Percentiles rank a stretch among this genome's conserved stretches.
phyloP scores from a whole-genome alignment of 2,113 vertebrate species.

The Boleophthalmus pectinirostris region DNA sequence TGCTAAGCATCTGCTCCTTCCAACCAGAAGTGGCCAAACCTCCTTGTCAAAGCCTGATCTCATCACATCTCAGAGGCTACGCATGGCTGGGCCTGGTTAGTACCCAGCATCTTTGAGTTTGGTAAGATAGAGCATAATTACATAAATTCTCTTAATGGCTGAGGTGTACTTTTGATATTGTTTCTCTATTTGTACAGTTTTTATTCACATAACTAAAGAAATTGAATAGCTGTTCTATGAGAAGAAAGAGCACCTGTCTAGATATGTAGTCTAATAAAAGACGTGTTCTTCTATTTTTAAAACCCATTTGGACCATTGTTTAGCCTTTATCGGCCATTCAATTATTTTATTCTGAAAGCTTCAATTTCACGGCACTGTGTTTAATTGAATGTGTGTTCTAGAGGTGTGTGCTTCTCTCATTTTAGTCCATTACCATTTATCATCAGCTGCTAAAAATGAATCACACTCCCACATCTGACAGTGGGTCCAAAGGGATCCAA shows the following conservation, averaged over 20 bases:
- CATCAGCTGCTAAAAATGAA: conserved; percentile 41
- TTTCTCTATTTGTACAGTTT: neutral
- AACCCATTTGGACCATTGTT: neutral
- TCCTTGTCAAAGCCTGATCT: no score
- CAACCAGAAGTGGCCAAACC: no score
- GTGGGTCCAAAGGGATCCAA: neutral
- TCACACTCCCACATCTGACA: conserved; percentile 40
- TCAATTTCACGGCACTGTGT: conserved; percentile 47
- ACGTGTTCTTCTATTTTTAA: neutral
- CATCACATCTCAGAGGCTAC: no score
- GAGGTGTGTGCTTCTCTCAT: conserved; percentile 61
- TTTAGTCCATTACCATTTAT: conserved; percentile 50
- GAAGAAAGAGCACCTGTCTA: conserved; percentile 11
- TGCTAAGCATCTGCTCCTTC: no score
- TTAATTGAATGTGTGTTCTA: conserved; percentile 25
- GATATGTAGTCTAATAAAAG: neutral
- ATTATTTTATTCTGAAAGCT: conserved; percentile 2
- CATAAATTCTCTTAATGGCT: neutral
- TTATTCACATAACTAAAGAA: no score
- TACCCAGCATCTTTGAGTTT: no score
- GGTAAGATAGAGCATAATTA: no score
- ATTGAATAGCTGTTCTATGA: neutral
- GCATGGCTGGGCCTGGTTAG: no score
- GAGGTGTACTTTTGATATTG: neutral
- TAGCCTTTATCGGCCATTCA: neutral